Evolutionary conservation across 2,888 invertebrate genomes (phyloP).

Genomic region (Drosophila pegasa): DNA sequence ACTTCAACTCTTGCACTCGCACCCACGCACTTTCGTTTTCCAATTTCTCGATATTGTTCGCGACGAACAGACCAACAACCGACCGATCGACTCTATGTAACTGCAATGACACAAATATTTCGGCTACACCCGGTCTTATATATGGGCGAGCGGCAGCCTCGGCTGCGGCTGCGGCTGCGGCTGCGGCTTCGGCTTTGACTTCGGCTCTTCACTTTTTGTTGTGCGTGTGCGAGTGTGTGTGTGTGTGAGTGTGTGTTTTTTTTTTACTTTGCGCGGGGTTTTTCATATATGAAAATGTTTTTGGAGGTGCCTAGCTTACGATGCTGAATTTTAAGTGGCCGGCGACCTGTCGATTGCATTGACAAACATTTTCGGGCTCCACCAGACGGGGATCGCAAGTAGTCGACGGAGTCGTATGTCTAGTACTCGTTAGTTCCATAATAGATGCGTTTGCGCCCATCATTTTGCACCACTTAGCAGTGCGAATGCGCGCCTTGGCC

Average conservation of each 20-base stretch:
- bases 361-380: constrained; percentile 42
- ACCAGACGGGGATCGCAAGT: constrained; percentile 11
- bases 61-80: constrained; percentile 41
- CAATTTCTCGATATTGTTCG: constrained; percentile 25
- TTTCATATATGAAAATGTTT: constrained; percentile 55
- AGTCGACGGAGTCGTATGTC: constrained; percentile 10
- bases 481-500: constrained; percentile 41
- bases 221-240: too few species aligned
- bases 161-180: constrained; percentile 12
- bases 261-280: constrained; percentile 26
- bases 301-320: constrained; percentile 39
- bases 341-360: constrained; percentile 43
- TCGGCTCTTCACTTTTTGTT: constrained; percentile 12
- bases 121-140: constrained; percentile 82
- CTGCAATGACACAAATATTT: constrained; percentile 83
- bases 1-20: constrained; percentile 38
- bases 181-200: constrained; percentile 2
- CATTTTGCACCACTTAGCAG: constrained; percentile 57
- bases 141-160: constrained; percentile 52
- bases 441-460: constrained; percentile 35
- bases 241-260: too few species aligned
- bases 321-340: constrained; percentile 71
- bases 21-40: constrained; percentile 73
- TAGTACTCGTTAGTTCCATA: constrained; percentile 23
- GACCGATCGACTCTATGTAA: constrained; percentile 66